These are phyloP conservation scores for Pseudomyrmex pallidus DNA, from an alignment of 1,140 invertebrate genomes.

Conservation along the genomic window DNA sequence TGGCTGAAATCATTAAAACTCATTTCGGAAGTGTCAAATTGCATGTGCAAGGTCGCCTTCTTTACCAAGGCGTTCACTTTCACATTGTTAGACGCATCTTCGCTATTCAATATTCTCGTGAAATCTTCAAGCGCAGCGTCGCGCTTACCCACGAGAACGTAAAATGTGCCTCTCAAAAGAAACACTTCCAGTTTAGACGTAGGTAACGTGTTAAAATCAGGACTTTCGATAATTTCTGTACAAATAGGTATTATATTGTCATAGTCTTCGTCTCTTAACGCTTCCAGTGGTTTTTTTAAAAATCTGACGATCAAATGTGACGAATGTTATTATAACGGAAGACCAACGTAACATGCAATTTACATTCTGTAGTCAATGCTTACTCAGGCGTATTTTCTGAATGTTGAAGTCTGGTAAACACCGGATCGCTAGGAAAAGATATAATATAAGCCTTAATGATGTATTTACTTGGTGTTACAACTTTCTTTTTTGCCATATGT, in stretches of 20 bases:
- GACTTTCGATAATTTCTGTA: constrained; percentile 91
- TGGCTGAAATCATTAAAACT: constrained; percentile 91
- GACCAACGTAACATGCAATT: not conserved
- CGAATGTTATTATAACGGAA: not conserved
- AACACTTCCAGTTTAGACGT: constrained; percentile 88
- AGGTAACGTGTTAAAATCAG: constrained; percentile 83
- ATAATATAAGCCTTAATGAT: constrained; percentile 94
- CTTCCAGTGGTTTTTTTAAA: constrained; percentile 77
- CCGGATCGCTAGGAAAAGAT: constrained; percentile 94
- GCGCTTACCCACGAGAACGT: constrained; percentile 90
- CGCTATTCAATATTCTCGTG: constrained; percentile 87
- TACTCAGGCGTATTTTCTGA: constrained; percentile 69
- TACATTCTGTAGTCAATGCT: constrained; percentile 54
- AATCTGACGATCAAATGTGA: constrained; percentile 63
- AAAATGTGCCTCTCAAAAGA: constrained; percentile 93
- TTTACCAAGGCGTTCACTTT: constrained; percentile 96
- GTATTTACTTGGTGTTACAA: constrained; percentile 92
- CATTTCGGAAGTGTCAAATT: constrained; percentile 90
- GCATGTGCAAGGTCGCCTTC: constrained; percentile 92
- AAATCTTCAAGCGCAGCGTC: constrained; percentile 91
- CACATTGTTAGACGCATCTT: constrained; percentile 86
- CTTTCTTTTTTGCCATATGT: constrained; percentile 88
- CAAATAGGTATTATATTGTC: constrained; percentile 92
- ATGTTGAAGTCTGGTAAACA: constrained; percentile 82
- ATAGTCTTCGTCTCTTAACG: constrained; percentile 90